Evolutionary conservation across 2,888 invertebrate species (phyloP), one percentile per base, ranked within the genome.

Genomic region (Eristalis tenax): DNA sequence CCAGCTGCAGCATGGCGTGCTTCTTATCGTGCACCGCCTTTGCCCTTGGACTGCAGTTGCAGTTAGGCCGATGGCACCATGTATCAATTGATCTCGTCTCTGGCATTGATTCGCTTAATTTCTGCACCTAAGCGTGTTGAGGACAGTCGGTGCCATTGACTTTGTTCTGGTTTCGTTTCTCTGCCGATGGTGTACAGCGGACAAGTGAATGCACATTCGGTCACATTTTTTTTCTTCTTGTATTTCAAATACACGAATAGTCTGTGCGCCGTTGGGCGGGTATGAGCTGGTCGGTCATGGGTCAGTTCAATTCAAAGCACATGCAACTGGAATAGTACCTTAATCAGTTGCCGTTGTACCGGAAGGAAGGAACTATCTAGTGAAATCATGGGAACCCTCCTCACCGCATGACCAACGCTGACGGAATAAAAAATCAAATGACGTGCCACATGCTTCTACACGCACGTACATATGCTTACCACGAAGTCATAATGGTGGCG

Each of bases 401-500:
- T 68, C 43, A 68, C 50, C 18, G 13, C 59, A 23, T 26, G 28
- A 64, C 35, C 23, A 68, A 81, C 77, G 85, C 73, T 26, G 68
- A 38, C 59, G 50, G 85, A 85, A 81, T 81, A 85, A 68, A 59
- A 81, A 77, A 85, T 85, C 77, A 81, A 77, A 85, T 77, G 82
- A 74, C 77, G 74, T 82, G 77, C 73, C 77, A 57, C 73, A 74
- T 77, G 66, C 85, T 75, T 77, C 77, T 81, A 68, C 70, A 86
- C 68, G 61, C 59, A 68, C 43, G 63, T 70, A 63, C 69, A 63
- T 59, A 68, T 81, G 75, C 65, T 79, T 63, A 66, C 75, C 59
- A 50, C 59, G 59, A 56, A 18, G 26, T 80, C 50, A 68, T 79
- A 68, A 71, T 71, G 66, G 70, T 64, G 18, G 8, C 18, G 71